These are phyloP conservation scores for Tenebrio molitor DNA, from an alignment of 1,140 invertebrate genomes.

Conservation along the genomic window DNA sequence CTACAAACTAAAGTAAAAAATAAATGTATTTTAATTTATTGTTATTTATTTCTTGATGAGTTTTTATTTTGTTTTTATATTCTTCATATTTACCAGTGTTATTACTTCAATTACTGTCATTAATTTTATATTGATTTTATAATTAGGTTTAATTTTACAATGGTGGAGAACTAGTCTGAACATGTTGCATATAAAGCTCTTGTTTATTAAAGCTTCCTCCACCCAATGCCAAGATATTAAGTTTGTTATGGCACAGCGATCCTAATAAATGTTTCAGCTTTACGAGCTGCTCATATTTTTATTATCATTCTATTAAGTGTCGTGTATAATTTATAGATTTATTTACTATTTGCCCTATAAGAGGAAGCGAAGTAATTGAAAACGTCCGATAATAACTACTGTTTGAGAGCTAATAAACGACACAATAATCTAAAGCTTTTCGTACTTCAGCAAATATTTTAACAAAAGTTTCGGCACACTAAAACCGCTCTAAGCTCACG, in stretches of 20 bases:
- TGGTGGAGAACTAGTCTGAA: not conserved
- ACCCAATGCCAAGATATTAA: conserved; percentile 23
- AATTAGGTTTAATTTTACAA: not conserved
- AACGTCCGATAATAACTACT: too few relatives aligned
- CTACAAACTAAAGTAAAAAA: too few relatives aligned
- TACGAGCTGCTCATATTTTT: conserved; percentile 2
- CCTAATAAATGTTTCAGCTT: conserved; percentile 10
- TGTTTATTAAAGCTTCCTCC: conserved; percentile 14
- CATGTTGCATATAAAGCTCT: not conserved
- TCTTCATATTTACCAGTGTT: too few relatives aligned
- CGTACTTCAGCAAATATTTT: too few relatives aligned
- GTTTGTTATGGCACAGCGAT: not conserved
- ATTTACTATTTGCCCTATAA: not conserved
- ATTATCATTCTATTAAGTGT: conserved; percentile 28
- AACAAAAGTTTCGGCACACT: too few relatives aligned
- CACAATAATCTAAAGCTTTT: too few relatives aligned
- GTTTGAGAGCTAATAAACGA: too few relatives aligned
- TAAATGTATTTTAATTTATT: too few relatives aligned
- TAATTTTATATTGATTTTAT: not conserved
- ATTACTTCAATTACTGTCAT: not conserved
- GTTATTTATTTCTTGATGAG: too few relatives aligned
- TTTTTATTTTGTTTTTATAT: too few relatives aligned
- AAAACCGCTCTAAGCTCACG: too few relatives aligned
- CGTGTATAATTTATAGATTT: conserved; percentile 33
- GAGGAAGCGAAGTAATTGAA: too few relatives aligned